Evolutionary conservation across 2,888 invertebrate genomes (phyloP).

Genomic region (Metallyticus violacea): DNA sequence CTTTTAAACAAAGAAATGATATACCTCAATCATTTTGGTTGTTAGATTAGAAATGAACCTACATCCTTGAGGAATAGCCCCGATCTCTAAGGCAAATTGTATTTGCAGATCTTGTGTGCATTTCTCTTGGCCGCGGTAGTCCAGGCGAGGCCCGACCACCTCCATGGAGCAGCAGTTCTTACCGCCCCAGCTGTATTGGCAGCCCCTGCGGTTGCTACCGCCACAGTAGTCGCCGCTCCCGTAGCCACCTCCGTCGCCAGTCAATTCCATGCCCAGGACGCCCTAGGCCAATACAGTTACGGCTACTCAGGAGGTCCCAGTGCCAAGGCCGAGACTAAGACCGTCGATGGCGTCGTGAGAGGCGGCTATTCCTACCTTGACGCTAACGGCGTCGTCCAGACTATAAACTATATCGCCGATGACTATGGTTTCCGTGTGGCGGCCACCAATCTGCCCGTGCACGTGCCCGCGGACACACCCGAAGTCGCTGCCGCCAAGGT

Average conservation of each 20-base stretch:
- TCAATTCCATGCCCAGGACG: slow-evolving; percentile 44
- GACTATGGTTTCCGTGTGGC: slow-evolving; percentile 41
- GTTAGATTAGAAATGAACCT: no score
- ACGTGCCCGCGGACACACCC: slow-evolving; percentile 22
- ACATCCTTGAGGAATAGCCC: no score
- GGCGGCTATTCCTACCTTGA: slow-evolving; percentile 62
- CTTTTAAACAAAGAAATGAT: no score
- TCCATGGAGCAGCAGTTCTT: not conserved
- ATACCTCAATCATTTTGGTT: no score
- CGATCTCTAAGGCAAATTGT: no score
- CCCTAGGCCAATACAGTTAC: slow-evolving; percentile 48
- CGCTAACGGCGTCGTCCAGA: slow-evolving; percentile 50
- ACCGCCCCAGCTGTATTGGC: not conserved
- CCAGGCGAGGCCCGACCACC: not conserved
- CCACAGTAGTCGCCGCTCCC: slow-evolving; percentile 20
- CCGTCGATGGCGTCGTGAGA: slow-evolving; percentile 57
- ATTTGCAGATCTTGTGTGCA: not conserved
- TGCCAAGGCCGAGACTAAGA: slow-evolving; percentile 44
- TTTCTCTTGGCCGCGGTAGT: not conserved
- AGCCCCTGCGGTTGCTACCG: not conserved
- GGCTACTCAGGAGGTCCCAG: slow-evolving; percentile 39
- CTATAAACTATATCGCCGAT: slow-evolving; percentile 38
- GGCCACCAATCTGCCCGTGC: slow-evolving; percentile 41
- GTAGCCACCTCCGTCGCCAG: slow-evolving; percentile 33
- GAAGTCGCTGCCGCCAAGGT: slow-evolving; percentile 27